Evolutionary conservation across 2,888 invertebrate species (phyloP).

Genomic region (Penaeus monodon): DNA sequence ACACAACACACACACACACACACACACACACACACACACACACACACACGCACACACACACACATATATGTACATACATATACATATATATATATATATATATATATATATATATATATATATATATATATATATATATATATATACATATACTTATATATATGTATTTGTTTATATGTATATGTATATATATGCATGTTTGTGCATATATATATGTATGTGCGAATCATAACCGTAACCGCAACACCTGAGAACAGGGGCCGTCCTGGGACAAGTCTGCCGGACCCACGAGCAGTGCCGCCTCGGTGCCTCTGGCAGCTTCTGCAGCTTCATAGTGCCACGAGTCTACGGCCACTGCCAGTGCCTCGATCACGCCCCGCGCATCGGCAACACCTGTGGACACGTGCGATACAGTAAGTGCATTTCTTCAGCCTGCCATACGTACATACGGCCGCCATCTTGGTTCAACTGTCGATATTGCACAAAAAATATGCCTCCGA

Average conservation of each 20-base stretch:
- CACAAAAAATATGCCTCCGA: no score
- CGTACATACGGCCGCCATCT: no score
- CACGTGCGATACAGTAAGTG: slow-evolving; percentile 30
- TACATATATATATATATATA: no score
- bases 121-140: neutral
- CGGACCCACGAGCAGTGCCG: slow-evolving; percentile 91
- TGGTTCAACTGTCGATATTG: no score
- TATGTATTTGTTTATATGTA: neutral
- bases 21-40: no score
- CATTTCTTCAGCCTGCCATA: neutral
- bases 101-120: no score
- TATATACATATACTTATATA: neutral
- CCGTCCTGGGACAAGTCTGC: slow-evolving; percentile 87
- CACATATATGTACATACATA: no score
- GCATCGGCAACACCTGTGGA: slow-evolving; percentile 19
- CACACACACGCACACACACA: no score
- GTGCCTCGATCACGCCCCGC: slow-evolving; percentile 71
- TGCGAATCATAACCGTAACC: neutral
- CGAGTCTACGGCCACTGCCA: slow-evolving; percentile 90
- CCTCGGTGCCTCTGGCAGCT: slow-evolving; percentile 84
- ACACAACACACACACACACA: no score
- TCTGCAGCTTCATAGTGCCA: slow-evolving; percentile 90
- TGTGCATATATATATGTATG: neutral
- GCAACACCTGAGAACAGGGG: slow-evolving; percentile 76
- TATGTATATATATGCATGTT: neutral